Evolutionary conservation across 2,113 vertebrate species (phyloP).

Genomic region (Sander lucioperca): DNA sequence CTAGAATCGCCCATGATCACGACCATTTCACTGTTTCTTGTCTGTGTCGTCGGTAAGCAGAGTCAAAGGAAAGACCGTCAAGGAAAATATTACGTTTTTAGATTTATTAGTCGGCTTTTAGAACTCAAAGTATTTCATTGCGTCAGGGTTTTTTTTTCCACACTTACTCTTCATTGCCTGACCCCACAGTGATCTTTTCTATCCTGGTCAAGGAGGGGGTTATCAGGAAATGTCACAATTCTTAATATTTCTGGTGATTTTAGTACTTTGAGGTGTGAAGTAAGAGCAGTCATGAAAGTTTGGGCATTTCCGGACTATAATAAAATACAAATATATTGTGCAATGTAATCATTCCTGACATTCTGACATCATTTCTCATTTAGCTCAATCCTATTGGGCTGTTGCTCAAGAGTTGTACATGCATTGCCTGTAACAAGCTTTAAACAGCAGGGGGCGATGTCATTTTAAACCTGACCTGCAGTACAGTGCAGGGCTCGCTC

Average conservation of each 20-base stretch:
- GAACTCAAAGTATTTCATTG: not conserved
- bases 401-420: constrained; percentile 22
- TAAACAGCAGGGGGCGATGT: constrained; percentile 74
- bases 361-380: not conserved
- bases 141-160: not conserved
- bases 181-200: not conserved
- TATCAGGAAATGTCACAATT: too few relatives aligned
- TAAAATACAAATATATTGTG: not conserved
- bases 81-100: not conserved
- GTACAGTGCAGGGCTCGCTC: not conserved
- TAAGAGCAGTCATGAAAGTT: not conserved
- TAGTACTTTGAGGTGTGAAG: not conserved
- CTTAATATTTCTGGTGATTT: not conserved
- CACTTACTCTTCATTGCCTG: not conserved
- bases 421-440: constrained; percentile 7
- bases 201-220: not conserved
- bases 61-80: not conserved
- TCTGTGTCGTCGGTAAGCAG: not conserved
- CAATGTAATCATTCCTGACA: not conserved
- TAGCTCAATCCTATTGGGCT: not conserved
- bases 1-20: too few relatives aligned
- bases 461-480: not conserved
- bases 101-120: not conserved
- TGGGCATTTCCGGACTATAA: not conserved
- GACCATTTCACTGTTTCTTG: too few relatives aligned